Percentiles rank a stretch among this genome's conserved stretches.
phyloP scores from a whole-genome alignment of 1,140 invertebrate genomes.

The Aplysia californica region DNA sequence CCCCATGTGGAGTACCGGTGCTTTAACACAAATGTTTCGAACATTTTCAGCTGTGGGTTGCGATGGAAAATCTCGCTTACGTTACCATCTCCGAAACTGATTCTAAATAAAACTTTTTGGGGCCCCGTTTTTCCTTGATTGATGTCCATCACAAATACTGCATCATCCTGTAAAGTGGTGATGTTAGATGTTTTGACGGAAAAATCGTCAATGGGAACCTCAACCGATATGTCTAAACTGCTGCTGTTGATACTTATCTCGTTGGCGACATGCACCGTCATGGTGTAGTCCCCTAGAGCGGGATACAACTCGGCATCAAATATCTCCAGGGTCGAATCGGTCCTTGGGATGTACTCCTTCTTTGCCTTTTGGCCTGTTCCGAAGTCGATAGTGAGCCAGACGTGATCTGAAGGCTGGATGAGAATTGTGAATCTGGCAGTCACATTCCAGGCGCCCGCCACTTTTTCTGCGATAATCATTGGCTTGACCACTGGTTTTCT shows the following conservation, averaged over 20 bases:
- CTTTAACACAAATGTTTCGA: constrained; percentile 35
- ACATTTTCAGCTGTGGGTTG: constrained; percentile 31
- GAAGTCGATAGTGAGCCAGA: constrained; percentile 50
- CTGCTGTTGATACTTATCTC: constrained; percentile 42
- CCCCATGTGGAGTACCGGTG: constrained; percentile 58
- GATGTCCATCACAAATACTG: constrained; percentile 41
- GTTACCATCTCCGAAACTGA: constrained; percentile 49
- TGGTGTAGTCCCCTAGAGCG: constrained; percentile 50
- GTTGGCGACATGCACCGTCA: constrained; percentile 48
- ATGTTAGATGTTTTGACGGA: constrained; percentile 39
- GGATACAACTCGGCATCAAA: constrained; percentile 40
- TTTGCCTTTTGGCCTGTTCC: constrained; percentile 37
- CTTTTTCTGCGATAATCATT: constrained; percentile 29
- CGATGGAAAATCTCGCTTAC: constrained; percentile 23
- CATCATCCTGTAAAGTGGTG: constrained; percentile 40
- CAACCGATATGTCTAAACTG: constrained; percentile 52
- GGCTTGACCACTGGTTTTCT: constrained; percentile 37
- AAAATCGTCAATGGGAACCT: constrained; percentile 48
- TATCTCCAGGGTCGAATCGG: constrained; percentile 20
- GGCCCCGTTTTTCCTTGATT: constrained; percentile 43
- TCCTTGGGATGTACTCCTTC: constrained; percentile 44
- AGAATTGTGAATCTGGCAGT: constrained; percentile 47
- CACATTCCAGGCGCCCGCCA: constrained; percentile 44
- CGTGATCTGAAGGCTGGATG: constrained; percentile 46
- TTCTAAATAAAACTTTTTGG: constrained; percentile 34